Percentiles rank a stretch among this genome's conserved stretches.
These are phyloP conservation scores for Polymixis lichenea DNA, from an alignment of 2,888 invertebrate genomes.

Conservation along the genomic window DNA sequence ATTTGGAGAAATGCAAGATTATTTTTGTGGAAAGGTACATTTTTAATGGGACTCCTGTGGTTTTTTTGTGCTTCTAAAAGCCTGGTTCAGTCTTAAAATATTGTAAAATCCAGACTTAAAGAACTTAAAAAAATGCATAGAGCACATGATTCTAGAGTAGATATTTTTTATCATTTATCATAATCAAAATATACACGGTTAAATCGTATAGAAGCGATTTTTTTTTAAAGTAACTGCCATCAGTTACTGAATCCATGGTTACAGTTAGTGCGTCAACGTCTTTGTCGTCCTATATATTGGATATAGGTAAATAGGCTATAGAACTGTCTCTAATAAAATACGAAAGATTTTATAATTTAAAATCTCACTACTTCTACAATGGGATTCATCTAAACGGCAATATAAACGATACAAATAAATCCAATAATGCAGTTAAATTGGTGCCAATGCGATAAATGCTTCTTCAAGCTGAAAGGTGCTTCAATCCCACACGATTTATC, in stretches of 20 bases:
- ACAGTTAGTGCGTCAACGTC: too few species aligned
- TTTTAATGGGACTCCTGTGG: constrained; percentile 3
- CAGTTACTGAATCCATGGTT: too few species aligned
- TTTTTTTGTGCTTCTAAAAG: background rate
- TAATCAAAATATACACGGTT: too few species aligned
- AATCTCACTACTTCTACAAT: background rate
- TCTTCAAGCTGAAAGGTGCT: constrained; percentile 4
- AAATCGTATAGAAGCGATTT: too few species aligned
- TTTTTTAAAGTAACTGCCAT: too few species aligned
- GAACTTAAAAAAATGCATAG: too few species aligned
- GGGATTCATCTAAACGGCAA: background rate
- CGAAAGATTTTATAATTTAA: background rate
- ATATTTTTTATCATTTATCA: too few species aligned
- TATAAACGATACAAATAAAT: constrained; percentile 10
- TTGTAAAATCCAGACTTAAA: too few species aligned
- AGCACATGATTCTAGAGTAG: too few species aligned
- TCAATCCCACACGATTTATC: constrained; percentile 1
- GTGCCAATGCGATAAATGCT: background rate
- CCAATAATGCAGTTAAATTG: background rate
- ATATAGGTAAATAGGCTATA: background rate
- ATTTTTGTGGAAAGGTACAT: background rate
- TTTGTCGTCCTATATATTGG: too few species aligned
- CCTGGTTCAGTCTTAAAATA: background rate
- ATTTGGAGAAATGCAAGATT: constrained; percentile 9
- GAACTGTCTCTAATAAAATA: background rate